Base-by-base conservation (phyloP, 2,113 vertebrate genomes). In the Silurus asotus region DNA sequence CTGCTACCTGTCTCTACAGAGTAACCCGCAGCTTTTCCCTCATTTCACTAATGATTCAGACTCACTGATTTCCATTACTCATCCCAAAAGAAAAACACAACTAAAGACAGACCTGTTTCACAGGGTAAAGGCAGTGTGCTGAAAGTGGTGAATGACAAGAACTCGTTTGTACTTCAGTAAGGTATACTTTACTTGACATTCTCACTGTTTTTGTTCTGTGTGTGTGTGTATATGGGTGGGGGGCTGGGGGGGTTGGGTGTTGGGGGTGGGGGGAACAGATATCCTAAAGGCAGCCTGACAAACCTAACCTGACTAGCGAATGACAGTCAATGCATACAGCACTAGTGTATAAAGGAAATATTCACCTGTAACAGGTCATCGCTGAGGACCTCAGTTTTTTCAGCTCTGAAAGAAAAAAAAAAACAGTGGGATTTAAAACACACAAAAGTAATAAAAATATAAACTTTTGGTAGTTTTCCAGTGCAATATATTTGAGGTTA, bases 341-440 rank as follows among this genome's bases (percentile, higher is more conserved):
- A 86, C 20, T 70, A 37, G 49, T 23, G 14, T 17, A 72, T 77
- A 61, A 89, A 92, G 72, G 87, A 92, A 91, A 83, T 25, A 91
- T 91, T 96, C 96, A 99, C 98, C 97, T 98, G 97, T 84, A 99
- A 84, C 85, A 99, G 96, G 94, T 99, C 98, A 94, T 99, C 98
- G 81, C 96, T 98, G 90, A 99, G 97, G 20, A 99, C 98, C 94
- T 99, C 98, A 0, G 98, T 99, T 92, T 97, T 99, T 95, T 99
- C 98, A 25, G 98, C 98, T 94, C 98, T 99, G 95, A 88, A 88
- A 92, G 88, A 88, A 92, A 92, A 93, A 92, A 92, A 93, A 91
- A 53, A 89, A 82, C 89, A 89, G 78, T 93, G 25, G 90, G 80
- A 88, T 9, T 76, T 81, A 78, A 28, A 8, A 15, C 74, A 65